Evolutionary conservation across 2,113 vertebrate genomes (phyloP), one percentile per base, ranked within the genome.

Genomic region (Panthera uncia): DNA sequence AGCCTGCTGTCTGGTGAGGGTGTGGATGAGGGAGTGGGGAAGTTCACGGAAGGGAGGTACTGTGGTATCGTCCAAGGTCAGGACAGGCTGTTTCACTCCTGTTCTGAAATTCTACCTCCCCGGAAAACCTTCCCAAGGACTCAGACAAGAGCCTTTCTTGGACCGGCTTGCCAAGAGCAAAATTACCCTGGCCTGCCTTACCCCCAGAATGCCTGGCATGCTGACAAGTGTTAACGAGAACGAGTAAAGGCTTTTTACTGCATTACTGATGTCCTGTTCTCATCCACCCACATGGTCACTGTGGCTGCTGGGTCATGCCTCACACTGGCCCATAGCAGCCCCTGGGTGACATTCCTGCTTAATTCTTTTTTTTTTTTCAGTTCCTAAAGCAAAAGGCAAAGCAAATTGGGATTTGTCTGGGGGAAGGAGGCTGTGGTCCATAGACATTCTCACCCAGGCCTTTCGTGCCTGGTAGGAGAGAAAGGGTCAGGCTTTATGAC

Each of bases 91-190:
- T 73, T 69, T 74, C 48, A 84, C 48, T 68, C 16, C 19, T 0
- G 73, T 9, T 50, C 68, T 94, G 92, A 96, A 95, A 94, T 68
- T 50, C 50, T 55, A 2, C 81, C 93, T 87, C 61, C 97, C 80
- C 5, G 0, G 76, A 93, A 57, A 66, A 36, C 63, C n/a, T 71
- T 50, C 71, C 19, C 5, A 23, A 52, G 65, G 38, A 45, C 82
- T 84, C 71, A 36, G 61, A 76, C 61, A 2, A 25, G 87, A 96
- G 69, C 38, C 52, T 41, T 68, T 55, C 81, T 76, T 41, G 25
- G 16, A 66, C 25, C 91, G 3, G 66, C 23, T 41, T 61, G 66
- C 87, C 86, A 85, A 52, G 29, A 87, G 68, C 89, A n/a, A 25
- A 12, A 2, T 50, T 18, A 0, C 36, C 8, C 69, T 15, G 19